phyloP scores from a whole-genome alignment of 2,113 vertebrate genomes.

The Tupaia chinensis region DNA sequence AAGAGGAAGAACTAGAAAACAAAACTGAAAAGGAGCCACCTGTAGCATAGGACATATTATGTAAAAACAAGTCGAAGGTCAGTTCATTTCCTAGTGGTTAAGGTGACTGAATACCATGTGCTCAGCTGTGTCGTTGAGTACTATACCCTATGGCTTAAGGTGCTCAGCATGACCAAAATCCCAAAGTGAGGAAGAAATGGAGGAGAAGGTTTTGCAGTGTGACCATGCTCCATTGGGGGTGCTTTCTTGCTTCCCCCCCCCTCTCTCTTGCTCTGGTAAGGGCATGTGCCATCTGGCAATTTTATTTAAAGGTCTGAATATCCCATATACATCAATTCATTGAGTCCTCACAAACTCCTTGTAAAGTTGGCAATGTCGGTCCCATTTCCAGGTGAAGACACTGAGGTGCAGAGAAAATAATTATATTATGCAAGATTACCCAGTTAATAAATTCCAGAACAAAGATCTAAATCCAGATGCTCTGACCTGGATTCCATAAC shows the following conservation, averaged over 20 bases:
- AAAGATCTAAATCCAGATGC: neutral
- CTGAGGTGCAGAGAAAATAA: neutral
- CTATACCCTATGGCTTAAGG: no score
- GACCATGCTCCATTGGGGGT: no score
- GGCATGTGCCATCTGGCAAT: no score
- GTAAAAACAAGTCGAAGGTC: neutral
- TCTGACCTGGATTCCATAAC: neutral
- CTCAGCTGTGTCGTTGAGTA: no score
- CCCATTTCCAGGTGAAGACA: neutral
- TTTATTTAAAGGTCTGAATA: neutral
- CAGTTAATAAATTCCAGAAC: neutral
- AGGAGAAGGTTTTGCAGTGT: no score
- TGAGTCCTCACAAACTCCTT: neutral
- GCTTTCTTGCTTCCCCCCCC: no score
- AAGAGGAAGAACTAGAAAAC: neutral
- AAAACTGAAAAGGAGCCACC: neutral
- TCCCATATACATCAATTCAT: neutral
- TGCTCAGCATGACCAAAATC: no score
- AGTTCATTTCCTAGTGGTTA: no score
- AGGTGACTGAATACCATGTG: no score
- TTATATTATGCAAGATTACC: neutral
- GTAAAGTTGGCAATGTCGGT: neutral
- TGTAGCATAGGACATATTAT: neutral
- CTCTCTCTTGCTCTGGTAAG: no score
- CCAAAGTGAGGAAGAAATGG: no score